phyloP scores from a whole-genome alignment of 1,140 invertebrate species.

The Drosophila sp. region DNA sequence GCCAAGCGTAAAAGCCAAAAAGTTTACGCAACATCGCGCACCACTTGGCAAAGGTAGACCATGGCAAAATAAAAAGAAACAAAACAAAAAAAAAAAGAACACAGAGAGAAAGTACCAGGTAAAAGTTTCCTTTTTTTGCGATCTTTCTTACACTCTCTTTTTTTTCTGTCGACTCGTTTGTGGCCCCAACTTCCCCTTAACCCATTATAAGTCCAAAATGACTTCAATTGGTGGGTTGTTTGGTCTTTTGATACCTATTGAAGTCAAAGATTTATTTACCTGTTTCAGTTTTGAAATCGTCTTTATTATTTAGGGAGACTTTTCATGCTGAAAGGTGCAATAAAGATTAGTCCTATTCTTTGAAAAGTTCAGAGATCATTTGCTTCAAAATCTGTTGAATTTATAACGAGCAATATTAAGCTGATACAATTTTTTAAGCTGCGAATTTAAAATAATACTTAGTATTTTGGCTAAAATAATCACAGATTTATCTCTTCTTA shows the following conservation, averaged over 20 bases:
- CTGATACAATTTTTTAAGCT: no score
- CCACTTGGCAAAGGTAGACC: constrained; percentile 43
- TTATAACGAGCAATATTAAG: no score
- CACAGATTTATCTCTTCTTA: no score
- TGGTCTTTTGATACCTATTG: neutral
- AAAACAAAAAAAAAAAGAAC: neutral
- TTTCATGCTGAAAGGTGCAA: no score
- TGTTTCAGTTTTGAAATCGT: neutral
- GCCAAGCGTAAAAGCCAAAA: constrained; percentile 58
- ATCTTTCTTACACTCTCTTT: neutral
- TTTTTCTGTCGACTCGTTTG: neutral
- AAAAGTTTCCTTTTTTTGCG: constrained; percentile 23
- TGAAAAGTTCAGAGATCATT: no score
- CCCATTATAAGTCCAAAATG: constrained; percentile 18
- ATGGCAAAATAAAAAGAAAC: constrained; percentile 15
- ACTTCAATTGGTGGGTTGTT: neutral
- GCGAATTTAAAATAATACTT: no score
- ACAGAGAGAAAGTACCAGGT: neutral
- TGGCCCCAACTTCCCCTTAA: neutral
- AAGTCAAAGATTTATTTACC: neutral
- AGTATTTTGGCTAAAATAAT: no score
- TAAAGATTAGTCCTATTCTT: no score
- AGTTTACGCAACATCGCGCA: constrained; percentile 55
- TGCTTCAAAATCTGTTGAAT: no score
- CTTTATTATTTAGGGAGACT: neutral